Conservation (phyloP, 2,888 invertebrate genomes). For the Phyto melanocephala region DNA sequence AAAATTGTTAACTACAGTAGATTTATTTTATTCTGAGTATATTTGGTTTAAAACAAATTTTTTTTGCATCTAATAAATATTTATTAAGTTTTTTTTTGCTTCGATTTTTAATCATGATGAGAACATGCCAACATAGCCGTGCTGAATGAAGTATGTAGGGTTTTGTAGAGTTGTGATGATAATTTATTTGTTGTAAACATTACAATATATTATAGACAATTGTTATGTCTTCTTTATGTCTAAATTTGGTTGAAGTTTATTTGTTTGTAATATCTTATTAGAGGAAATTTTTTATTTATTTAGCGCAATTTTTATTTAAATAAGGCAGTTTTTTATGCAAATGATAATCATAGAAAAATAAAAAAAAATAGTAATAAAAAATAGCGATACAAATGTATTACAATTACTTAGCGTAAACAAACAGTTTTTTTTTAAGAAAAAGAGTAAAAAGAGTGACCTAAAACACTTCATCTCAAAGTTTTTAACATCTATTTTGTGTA, state of each 20-base stretch:
- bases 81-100: conserved; percentile 6
- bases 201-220: background rate
- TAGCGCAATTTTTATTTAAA: conserved; percentile 1
- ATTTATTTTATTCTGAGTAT: background rate
- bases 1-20: conserved; percentile 18
- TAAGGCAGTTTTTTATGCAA: background rate
- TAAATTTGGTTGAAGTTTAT: conserved; percentile 14
- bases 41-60: background rate
- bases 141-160: background rate
- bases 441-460: no score
- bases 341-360: no score
- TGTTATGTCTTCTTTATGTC: conserved; percentile 50
- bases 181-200: conserved; percentile 11
- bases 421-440: no score
- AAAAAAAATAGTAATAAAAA: no score
- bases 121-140: background rate
- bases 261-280: conserved; percentile 36
- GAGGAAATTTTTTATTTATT: conserved; percentile 5
- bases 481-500: no score
- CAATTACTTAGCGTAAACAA: no score
- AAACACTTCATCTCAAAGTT: no score
- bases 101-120: conserved; percentile 11
- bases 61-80: conserved; percentile 32
- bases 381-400: no score
- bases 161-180: background rate